A percentile compares a stretch with the other conserved stretches of the same genome.
These are phyloP conservation scores for Falco berigora DNA, from an alignment of 2,797 vertebrate genomes.

Conservation along the genomic window DNA sequence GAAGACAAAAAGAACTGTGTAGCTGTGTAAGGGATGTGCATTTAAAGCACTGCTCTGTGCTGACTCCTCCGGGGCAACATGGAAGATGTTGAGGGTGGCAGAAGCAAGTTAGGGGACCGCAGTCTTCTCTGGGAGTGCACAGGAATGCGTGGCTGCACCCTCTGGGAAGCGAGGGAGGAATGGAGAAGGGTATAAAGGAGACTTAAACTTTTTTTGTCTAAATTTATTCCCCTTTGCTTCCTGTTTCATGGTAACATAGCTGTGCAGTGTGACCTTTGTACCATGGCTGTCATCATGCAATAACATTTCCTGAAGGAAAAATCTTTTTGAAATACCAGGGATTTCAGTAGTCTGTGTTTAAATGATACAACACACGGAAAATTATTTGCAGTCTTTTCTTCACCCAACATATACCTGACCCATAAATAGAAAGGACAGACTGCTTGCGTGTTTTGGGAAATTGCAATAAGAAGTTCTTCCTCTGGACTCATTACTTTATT, in stretches of 20 bases:
- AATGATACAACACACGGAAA: neutral
- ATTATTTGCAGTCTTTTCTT: neutral
- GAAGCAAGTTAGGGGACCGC: neutral
- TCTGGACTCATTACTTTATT: neutral
- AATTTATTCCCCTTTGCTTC: neutral
- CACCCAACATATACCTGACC: accelerated
- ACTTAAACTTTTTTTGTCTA: neutral
- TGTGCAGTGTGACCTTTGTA: neutral
- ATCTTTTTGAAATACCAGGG: neutral
- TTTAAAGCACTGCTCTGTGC: neutral
- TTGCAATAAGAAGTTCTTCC: neutral
- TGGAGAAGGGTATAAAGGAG: accelerated
- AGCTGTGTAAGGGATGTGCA: neutral
- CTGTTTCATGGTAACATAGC: neutral
- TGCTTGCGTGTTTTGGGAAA: neutral
- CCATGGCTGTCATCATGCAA: accelerated
- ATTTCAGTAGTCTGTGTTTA: neutral
- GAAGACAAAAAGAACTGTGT: neutral
- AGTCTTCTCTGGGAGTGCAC: neutral
- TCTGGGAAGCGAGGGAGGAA: neutral
- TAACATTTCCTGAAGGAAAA: neutral
- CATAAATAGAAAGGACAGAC: neutral
- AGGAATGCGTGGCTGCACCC: neutral
- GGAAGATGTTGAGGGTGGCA: neutral
- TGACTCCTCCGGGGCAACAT: neutral